phyloP scores from a whole-genome alignment of 2,113 vertebrate species.

The Percina caprodes region DNA sequence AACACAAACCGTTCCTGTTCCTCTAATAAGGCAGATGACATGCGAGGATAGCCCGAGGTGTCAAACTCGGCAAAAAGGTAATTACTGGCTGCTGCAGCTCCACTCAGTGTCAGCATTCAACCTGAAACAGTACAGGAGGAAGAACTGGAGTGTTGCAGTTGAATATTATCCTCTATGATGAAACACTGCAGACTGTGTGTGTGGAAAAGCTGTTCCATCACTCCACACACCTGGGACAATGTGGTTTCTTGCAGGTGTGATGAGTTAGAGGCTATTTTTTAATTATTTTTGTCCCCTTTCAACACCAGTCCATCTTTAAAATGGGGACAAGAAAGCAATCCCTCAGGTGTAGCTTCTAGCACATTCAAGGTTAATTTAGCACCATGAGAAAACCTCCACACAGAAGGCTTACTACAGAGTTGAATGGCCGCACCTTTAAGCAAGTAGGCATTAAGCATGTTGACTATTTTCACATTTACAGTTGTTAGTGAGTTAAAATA shows the following conservation, averaged over 20 bases:
- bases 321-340: conserved; percentile 54
- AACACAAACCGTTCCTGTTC: conserved; percentile 21
- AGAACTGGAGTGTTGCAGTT: conserved; percentile 22
- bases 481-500: conserved; percentile 49
- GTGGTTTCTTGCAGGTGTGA: conserved; percentile 50
- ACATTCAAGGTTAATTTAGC: conserved; percentile 73
- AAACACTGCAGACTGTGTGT: conserved; percentile 6
- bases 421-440: conserved; percentile 28
- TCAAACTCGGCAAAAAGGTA: conserved; percentile 25
- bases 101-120: conserved; percentile 21
- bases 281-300: neutral
- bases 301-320: conserved; percentile 33
- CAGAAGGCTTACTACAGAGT: conserved; percentile 33
- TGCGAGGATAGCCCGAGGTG: conserved; percentile 17
- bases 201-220: conserved; percentile 26
- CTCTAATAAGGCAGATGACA: conserved; percentile 63
- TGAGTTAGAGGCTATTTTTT: conserved; percentile 56
- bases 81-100: conserved; percentile 40
- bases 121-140: conserved; percentile 13
- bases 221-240: conserved; percentile 32
- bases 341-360: conserved; percentile 37
- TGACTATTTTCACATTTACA: conserved; percentile 64
- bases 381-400: conserved; percentile 64
- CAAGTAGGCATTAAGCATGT: conserved; percentile 39
- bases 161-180: neutral